Evolutionary conservation across 1,140 invertebrate species (phyloP).

Genomic region (Atta cephalotes): DNA sequence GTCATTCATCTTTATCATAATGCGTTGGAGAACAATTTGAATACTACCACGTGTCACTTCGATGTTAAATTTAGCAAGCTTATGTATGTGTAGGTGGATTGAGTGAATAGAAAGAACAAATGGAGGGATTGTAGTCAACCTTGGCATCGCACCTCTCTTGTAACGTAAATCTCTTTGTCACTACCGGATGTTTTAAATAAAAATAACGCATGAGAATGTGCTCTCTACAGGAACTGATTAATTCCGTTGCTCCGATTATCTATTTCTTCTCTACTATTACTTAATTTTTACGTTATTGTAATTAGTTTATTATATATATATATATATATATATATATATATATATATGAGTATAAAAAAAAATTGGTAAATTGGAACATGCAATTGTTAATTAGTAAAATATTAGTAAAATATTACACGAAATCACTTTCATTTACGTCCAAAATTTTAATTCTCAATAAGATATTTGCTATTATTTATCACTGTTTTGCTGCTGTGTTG

Average conservation of each 20-base stretch:
- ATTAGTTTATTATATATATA: too few species aligned
- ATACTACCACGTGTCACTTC: neutral
- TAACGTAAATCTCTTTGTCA: slow-evolving; percentile 57
- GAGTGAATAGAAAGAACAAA: slow-evolving; percentile 46
- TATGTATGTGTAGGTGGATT: neutral
- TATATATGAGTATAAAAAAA: too few species aligned
- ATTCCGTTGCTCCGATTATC: slow-evolving; percentile 32
- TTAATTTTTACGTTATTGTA: too few species aligned
- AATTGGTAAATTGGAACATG: neutral
- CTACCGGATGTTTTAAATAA: slow-evolving; percentile 43
- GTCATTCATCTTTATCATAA: neutral
- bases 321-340: too few species aligned
- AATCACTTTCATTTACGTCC: neutral
- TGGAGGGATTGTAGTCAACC: slow-evolving; percentile 68
- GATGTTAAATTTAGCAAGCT: neutral
- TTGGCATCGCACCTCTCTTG: slow-evolving; percentile 46
- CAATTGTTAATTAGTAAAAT: neutral
- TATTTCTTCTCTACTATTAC: neutral
- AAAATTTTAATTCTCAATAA: neutral
- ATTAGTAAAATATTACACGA: neutral
- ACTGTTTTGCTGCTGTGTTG: neutral
- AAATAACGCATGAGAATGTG: neutral
- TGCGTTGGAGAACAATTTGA: slow-evolving; percentile 1
- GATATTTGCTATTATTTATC: neutral
- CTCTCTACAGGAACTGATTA: slow-evolving; percentile 12